Conservation (phyloP, 2,797 vertebrate genomes). For the Peromyscus melanophrys region DNA sequence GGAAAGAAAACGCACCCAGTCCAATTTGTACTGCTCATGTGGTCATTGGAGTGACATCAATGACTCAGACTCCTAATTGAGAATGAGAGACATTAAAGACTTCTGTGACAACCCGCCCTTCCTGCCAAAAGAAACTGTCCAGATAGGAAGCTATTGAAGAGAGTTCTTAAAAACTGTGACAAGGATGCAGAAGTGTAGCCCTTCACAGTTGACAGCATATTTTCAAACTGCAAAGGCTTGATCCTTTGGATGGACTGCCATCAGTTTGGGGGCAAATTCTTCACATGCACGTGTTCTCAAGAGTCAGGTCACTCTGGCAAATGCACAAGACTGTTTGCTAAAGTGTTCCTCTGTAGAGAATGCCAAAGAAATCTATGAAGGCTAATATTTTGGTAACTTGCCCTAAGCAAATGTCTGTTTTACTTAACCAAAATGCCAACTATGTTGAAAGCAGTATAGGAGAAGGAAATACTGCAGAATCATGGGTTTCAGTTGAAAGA, state of each 20-base stretch:
- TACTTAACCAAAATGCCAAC: conserved; percentile 77
- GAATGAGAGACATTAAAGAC: not conserved
- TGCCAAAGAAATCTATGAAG: not conserved
- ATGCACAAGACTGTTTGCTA: not conserved
- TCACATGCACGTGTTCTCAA: not conserved
- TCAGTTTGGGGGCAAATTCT: not conserved
- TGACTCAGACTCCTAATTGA: not conserved
- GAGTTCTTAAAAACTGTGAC: not conserved
- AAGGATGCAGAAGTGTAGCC: not conserved
- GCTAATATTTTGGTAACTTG: conserved; percentile 74
- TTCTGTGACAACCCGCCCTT: not conserved
- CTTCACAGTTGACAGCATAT: not conserved
- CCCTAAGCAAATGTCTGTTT: conserved; percentile 70
- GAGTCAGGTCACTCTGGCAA: not conserved
- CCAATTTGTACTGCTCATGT: not conserved
- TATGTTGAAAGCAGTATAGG: conserved; percentile 73
- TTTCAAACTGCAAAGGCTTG: not conserved
- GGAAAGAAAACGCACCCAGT: not conserved
- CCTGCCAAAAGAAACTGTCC: not conserved
- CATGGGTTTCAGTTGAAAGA: not conserved
- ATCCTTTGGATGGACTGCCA: not conserved
- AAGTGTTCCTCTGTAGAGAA: not conserved
- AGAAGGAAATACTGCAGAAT: conserved; percentile 35
- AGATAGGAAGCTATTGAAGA: not conserved
- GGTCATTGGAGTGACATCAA: not conserved